Evolutionary conservation across 2,888 invertebrate genomes (phyloP).

Genomic region (Pteria penguin): DNA sequence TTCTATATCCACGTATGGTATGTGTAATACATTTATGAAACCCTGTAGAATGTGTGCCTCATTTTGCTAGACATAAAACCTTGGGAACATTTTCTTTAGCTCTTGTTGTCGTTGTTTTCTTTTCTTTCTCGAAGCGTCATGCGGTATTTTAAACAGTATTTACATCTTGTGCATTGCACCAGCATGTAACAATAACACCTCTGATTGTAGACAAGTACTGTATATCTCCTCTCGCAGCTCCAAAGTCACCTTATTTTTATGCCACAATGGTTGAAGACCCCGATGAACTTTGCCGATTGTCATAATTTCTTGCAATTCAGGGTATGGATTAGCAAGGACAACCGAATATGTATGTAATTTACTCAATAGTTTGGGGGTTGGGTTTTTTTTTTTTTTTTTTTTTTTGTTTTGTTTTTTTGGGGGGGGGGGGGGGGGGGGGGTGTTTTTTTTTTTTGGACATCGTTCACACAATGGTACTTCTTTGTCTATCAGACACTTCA

Average conservation of each 20-base stretch:
- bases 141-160: neutral
- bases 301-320: slow-evolving; percentile 12
- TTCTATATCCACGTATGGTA: neutral
- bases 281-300: no score
- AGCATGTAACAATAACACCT: slow-evolving; percentile 1
- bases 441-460: no score
- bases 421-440: no score
- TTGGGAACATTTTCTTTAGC: no score
- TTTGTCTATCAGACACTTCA: neutral
- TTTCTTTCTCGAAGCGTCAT: neutral
- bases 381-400: no score
- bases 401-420: no score
- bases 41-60: no score
- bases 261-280: no score
- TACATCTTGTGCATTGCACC: slow-evolving; percentile 8
- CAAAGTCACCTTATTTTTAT: slow-evolving; percentile 26
- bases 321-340: slow-evolving; percentile 33
- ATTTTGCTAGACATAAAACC: no score
- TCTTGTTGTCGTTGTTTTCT: neutral
- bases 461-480: neutral
- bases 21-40: no score
- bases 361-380: slow-evolving; percentile 3
- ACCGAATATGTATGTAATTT: slow-evolving; percentile 11
- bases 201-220: slow-evolving; percentile 18
- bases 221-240: neutral